Evolutionary conservation across 2,797 vertebrate species (phyloP), one percentile per base, ranked within the genome.

Genomic region (Hydrolagus colliei): DNA sequence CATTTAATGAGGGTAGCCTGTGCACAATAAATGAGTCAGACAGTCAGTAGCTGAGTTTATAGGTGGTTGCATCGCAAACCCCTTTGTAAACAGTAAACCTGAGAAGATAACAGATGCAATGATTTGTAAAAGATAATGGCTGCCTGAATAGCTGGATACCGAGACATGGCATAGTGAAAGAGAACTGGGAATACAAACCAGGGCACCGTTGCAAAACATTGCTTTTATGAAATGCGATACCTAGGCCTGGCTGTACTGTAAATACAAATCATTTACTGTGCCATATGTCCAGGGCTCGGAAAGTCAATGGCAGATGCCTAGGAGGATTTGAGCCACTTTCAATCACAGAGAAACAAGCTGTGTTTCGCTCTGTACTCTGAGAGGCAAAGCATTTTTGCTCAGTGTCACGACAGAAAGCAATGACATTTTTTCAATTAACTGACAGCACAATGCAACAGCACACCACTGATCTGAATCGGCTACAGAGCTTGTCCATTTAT

Each of bases 51-150:
- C 32, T 71, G 79, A 32, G 65, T 71, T 18, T 41, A 35, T 4
- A 71, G 79, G 79, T 16, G 11, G 79, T 68, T 84, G 27, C 67
- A 67, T 14, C 79, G 10, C 65, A 86, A 87, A 89, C 78, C 85
- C 0, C 88, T 89, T 89, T 85, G 85, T 87, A 82, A 88, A 89
- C 86, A 86, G 87, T 87, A 80, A 80, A 89, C 89, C 88, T 88
- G 80, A 91, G 86, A 87, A 27, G 86, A 86, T 87, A 90, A 88
- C 88, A 88, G 71, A 89, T 59, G 79, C 79, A 71, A 84, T 84
- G 79, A 84, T 84, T 84, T 84, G 79, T 84, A 84, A 84, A 84
- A 71, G 65, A 84, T 84, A 84, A 84, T 84, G 79, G 79, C 79
- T 5, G 65, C 79, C 79, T 84, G 27, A 84, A 52, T 84, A 71